Evolutionary conservation across 2,888 invertebrate species (phyloP).

Genomic region (Oeneis ivallda): DNA sequence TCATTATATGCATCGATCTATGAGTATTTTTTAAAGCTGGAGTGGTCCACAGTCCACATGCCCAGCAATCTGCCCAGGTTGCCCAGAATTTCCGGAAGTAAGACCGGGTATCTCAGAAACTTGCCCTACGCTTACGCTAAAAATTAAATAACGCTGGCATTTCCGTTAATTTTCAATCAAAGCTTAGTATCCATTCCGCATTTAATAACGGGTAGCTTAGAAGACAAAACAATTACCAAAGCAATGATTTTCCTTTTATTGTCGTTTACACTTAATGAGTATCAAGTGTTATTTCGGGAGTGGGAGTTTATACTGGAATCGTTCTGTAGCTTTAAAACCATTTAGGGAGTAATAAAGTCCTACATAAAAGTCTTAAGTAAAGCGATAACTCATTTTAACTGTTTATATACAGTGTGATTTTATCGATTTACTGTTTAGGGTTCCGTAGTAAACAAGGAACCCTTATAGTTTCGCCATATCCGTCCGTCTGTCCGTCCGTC

Average conservation of each 20-base stretch:
- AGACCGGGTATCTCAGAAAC: too few relatives aligned
- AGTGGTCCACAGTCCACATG: too few relatives aligned
- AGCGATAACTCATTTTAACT: slow-evolving; percentile 16
- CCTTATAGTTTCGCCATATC: too few relatives aligned
- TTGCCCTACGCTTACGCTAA: background rate
- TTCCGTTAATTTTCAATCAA: background rate
- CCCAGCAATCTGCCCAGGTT: background rate
- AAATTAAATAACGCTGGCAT: too few relatives aligned
- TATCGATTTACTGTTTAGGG: background rate
- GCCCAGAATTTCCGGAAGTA: too few relatives aligned
- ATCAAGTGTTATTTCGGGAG: slow-evolving; percentile 19
- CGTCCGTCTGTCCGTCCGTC: too few relatives aligned
- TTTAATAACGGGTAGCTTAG: background rate
- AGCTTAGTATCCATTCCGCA: background rate
- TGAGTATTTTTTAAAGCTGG: too few relatives aligned
- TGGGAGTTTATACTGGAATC: slow-evolving; percentile 13
- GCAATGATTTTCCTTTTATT: slow-evolving; percentile 18
- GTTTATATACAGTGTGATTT: background rate
- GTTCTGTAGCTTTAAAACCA: slow-evolving; percentile 24
- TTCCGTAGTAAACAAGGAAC: background rate
- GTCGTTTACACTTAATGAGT: slow-evolving; percentile 21
- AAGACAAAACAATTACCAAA: slow-evolving; percentile 1
- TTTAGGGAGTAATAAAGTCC: slow-evolving; percentile 25
- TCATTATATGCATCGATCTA: too few relatives aligned
- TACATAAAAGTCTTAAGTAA: slow-evolving; percentile 15